phyloP scores from a whole-genome alignment of 2,888 invertebrate species.

The Phengaris arion region DNA sequence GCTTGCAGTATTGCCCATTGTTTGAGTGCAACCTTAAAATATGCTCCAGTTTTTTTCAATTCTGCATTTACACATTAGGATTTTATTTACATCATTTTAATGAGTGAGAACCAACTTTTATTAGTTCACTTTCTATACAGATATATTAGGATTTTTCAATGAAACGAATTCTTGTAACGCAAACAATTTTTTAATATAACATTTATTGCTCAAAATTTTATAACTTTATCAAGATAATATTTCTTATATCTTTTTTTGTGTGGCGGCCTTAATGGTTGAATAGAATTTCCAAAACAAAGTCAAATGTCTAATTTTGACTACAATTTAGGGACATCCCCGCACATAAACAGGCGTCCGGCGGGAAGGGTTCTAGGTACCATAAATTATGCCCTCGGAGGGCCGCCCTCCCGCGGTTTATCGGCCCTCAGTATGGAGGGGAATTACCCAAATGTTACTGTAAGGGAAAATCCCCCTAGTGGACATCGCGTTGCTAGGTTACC shows the following conservation, averaged over 20 bases:
- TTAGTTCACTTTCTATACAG: background rate
- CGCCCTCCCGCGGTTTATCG: constrained; percentile 64
- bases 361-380: constrained; percentile 67
- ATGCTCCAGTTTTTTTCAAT: constrained; percentile 20
- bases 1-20: constrained; percentile 1
- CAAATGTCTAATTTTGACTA: background rate
- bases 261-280: too few species aligned
- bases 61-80: constrained; percentile 14
- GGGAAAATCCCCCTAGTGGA: constrained; percentile 37
- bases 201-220: too few species aligned
- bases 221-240: too few species aligned
- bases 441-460: constrained; percentile 37
- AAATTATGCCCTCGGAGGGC: constrained; percentile 74
- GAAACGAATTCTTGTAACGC: background rate
- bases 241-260: too few species aligned
- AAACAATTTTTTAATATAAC: too few species aligned
- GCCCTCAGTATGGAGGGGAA: constrained; percentile 54
- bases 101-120: constrained; percentile 28
- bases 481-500: constrained; percentile 43
- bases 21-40: constrained; percentile 12
- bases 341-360: constrained; percentile 46
- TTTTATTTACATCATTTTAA: constrained; percentile 8
- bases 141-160: background rate
- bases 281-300: background rate
- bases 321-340: background rate